Percentiles rank a stretch among this genome's conserved stretches.
phyloP scores from a whole-genome alignment of 2,797 vertebrate genomes.

The Benthosema pterotum region DNA sequence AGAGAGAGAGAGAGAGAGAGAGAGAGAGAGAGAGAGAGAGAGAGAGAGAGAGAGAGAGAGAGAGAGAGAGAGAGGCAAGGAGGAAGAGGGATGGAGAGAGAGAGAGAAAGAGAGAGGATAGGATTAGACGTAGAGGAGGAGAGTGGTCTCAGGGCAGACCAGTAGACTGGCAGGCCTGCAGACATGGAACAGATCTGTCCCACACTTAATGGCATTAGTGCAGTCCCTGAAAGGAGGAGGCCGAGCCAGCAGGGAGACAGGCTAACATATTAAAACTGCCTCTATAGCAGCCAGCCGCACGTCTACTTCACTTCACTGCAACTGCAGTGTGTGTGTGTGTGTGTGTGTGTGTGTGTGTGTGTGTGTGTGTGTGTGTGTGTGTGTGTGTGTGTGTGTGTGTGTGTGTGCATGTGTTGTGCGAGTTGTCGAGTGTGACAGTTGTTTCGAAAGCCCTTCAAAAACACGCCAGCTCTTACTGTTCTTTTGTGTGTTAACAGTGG shows the following conservation, averaged over 20 bases:
- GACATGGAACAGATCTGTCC: conserved; percentile 87
- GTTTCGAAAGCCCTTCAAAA: conserved; percentile 15
- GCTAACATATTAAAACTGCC: conserved; percentile 82
- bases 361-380: conserved; percentile 8
- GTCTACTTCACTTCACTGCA: conserved; percentile 75
- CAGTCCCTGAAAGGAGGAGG: conserved; percentile 81
- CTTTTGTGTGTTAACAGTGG: not conserved
- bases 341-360: conserved; percentile 9
- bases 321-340: conserved; percentile 38
- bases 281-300: conserved; percentile 75
- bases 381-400: conserved; percentile 6
- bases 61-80: conserved; percentile 51
- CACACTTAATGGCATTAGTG: conserved; percentile 87
- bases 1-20: conserved; percentile 70
- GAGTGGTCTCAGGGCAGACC: conserved; percentile 84
- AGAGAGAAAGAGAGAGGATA: too few species aligned
- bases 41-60: too few species aligned
- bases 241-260: conserved; percentile 75
- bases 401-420: conserved; percentile 8
- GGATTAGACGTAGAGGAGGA: conserved; percentile 86
- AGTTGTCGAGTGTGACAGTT: too few species aligned
- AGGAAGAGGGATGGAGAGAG: conserved; percentile 71
- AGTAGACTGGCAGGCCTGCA: conserved; percentile 81
- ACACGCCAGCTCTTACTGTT: not conserved
- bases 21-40: conserved; percentile 75